A percentile compares a stretch with the other conserved stretches of the same genome.
phyloP scores from a whole-genome alignment of 2,888 invertebrate species.

The Cylindroiulus punctatus region DNA sequence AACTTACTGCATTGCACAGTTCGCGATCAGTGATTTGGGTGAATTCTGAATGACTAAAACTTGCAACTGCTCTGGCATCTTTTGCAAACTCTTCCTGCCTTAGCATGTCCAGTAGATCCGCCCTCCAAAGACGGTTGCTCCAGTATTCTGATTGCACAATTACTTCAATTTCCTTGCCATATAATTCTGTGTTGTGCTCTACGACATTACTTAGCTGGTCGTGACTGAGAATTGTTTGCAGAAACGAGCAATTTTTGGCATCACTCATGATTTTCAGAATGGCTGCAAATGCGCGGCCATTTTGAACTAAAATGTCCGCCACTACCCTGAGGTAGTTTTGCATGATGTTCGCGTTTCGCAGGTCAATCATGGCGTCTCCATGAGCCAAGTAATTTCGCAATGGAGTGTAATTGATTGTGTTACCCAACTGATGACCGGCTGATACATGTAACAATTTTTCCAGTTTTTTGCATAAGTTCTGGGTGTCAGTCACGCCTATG shows the following conservation, averaged over 20 bases:
- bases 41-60: not conserved
- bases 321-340: not conserved
- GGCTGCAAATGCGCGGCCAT: not conserved
- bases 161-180: not conserved
- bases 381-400: conserved; percentile 11
- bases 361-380: not conserved
- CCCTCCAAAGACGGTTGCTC: not conserved
- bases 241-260: not conserved
- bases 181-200: not conserved
- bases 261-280: not conserved
- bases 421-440: not conserved
- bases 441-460: not conserved
- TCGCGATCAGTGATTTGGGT: not conserved
- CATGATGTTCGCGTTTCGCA: not conserved
- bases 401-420: not conserved
- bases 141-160: not conserved
- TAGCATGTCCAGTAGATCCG: not conserved
- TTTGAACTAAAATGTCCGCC: not conserved
- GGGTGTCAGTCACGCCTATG: not conserved
- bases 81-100: not conserved
- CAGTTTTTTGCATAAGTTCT: not conserved
- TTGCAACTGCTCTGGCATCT: not conserved
- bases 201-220: not conserved
- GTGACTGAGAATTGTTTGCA: not conserved
- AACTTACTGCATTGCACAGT: not conserved